Base-by-base conservation (phyloP, 1,140 invertebrate genomes). In the Drosophila lowei region DNA sequence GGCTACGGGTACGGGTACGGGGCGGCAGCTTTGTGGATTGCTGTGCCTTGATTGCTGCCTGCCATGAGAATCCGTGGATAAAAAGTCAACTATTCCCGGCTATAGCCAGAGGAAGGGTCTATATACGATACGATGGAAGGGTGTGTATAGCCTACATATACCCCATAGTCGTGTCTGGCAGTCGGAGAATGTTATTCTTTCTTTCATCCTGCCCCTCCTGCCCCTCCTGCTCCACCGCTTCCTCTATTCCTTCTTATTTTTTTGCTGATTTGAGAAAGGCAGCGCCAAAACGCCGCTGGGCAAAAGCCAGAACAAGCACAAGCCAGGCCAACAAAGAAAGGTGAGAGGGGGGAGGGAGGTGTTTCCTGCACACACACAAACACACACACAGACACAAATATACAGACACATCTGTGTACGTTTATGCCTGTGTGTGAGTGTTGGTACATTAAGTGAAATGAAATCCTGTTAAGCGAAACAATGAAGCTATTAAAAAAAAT, bases 401-500 rank as follows among this genome's bases (percentile, higher is more conserved):
- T 18, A n/a, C 13, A 16, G 6, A 28, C 47, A 34, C 25, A 18
- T 47, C 28, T 34, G 9, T 43, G 25, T 42, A 6, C 23, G 21
- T 46, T 43, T 30, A 8, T 23, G 9, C 25, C 49, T 25, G 13
- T 52, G 38, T 54, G n/a, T 58, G 28, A 15, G 44, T 25, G 63
- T 67, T 71, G 63, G 67, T 77, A 68, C 72, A 86, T 86, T 85
- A 86, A 85, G 81, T 81, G 77, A 85, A 85, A 85, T 86, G 68
- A 85, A 85, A 85, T 86, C 81, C 81, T 86, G 81, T 85, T 85
- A 85, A 74, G 65, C 75, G 70, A 85, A 85, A 85, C 81, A 85
- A 85, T 85, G 81, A 86, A 85, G 81, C 81, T 86, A 85, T 85
- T 85, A 85, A 85, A 86, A 84, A 79, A 70, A 80, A 66, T 66